Conservation (phyloP, 2,797 vertebrate genomes). For the Catostomus latipinnis region DNA sequence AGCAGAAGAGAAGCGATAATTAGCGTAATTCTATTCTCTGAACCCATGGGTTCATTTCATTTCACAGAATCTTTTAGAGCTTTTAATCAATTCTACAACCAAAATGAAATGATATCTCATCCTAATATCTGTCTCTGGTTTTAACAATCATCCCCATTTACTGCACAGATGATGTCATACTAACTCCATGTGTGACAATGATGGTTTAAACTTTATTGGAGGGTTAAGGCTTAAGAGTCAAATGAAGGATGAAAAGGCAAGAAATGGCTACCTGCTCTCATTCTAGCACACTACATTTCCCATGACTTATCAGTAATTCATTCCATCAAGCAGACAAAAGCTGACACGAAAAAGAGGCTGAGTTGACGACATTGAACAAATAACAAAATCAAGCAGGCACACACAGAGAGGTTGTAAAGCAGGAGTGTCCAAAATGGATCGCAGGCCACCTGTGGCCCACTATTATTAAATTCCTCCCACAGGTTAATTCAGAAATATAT, state of each 20-base stretch:
- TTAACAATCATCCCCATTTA: conserved; percentile 44
- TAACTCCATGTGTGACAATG: background rate
- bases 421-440: conserved; percentile 23
- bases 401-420: conserved; percentile 2
- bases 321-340: conserved; percentile 20
- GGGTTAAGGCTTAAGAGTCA: conserved; percentile 1
- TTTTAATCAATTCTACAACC: conserved; percentile 60
- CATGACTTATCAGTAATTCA: conserved; percentile 36
- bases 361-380: conserved; percentile 33
- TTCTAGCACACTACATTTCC: conserved; percentile 28
- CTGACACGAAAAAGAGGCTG: conserved; percentile 29
- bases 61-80: conserved; percentile 58
- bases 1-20: conserved; percentile 43
- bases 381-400: conserved; percentile 22
- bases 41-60: conserved; percentile 63
- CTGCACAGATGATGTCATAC: conserved; percentile 42
- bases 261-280: conserved; percentile 11
- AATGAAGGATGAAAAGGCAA: conserved; percentile 16
- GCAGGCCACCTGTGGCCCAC: conserved; percentile 30
- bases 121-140: conserved; percentile 47
- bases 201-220: conserved; percentile 31
- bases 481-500: conserved; percentile 31
- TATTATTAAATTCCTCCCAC: conserved; percentile 35
- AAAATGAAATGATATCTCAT: conserved; percentile 54
- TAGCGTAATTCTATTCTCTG: conserved; percentile 58